These are phyloP conservation scores for Teleogryllus oceanicus DNA, from an alignment of 2,888 invertebrate genomes.

Conservation along the genomic window DNA sequence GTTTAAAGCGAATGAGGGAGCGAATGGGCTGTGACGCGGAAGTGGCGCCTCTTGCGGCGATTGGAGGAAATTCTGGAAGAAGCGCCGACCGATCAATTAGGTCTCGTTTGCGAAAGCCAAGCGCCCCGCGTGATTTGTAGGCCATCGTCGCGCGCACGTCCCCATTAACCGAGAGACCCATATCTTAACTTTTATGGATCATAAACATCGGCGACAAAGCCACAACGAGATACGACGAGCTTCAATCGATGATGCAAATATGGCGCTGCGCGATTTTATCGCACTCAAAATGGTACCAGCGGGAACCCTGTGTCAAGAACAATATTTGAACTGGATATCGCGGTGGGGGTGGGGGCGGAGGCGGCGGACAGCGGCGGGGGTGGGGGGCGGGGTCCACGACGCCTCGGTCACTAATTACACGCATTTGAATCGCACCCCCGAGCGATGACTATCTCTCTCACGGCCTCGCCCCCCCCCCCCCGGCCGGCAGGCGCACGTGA, in stretches of 20 bases:
- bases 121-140: neutral
- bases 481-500: neutral
- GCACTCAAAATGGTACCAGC: neutral
- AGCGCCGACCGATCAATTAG: neutral
- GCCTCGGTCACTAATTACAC: neutral
- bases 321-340: neutral
- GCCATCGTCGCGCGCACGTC: neutral
- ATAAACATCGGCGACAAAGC: slow-evolving; percentile 2
- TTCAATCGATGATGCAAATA: neutral
- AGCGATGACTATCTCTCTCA: neutral
- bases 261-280: neutral
- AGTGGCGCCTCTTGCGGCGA: too few relatives aligned
- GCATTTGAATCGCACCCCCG: neutral
- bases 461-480: too few relatives aligned
- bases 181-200: slow-evolving; percentile 11
- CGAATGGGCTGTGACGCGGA: too few relatives aligned
- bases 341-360: neutral
- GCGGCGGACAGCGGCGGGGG: too few relatives aligned
- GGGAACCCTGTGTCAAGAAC: neutral
- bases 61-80: too few relatives aligned
- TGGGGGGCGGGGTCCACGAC: neutral
- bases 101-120: neutral
- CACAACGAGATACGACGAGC: neutral
- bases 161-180: slow-evolving; percentile 11
- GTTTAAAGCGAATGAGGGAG: too few relatives aligned